Evolutionary conservation across 1,140 invertebrate genomes (phyloP), one percentile per base, ranked within the genome.

Genomic region (Archivesica marissinica): DNA sequence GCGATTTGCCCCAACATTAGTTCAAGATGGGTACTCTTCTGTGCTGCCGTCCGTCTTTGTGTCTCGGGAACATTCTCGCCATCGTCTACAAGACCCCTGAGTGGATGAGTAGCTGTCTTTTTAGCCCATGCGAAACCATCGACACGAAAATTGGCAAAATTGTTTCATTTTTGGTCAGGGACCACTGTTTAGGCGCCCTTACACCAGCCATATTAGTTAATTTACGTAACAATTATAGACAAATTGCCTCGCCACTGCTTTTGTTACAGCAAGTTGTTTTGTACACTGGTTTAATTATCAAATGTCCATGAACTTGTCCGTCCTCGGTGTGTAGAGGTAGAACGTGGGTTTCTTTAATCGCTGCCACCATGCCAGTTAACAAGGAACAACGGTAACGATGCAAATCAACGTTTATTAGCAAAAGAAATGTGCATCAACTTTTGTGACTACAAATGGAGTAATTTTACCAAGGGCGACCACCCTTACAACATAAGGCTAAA

Each of bases 1-100:
- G n/a, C n/a, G n/a, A n/a, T n/a, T n/a, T n/a, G n/a, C n/a, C n/a
- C n/a, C n/a, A n/a, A n/a, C n/a, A n/a, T n/a, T n/a, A n/a, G n/a
- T n/a, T n/a, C n/a, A n/a, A 85, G 44, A 23, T 87, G 76, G 4
- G 76, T 54, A 47, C 59, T 50, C 25, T 76, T 81, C 47, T 87
- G 75, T 15, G 75, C 76, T 9, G 86, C 86, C 41, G 86, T 80
- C 7, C 66, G 54, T 15, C 82, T 30, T 33, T 13, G 13, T 15
- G 52, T 35, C 33, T 87, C 52, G 11, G 66, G 81, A 17, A 81
- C 50, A 17, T 47, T n/a, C 30, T 75, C 41, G 6, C 35, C 80
- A 25, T 85, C 81, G 23, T 85, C 33, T 6, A 11, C 35, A 1
- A 85, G 20, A 33, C 81, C 86, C 17, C 77, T 74, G 11, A 56